phyloP scores from a whole-genome alignment of 2,113 vertebrate genomes.

The Azemiops feae region DNA sequence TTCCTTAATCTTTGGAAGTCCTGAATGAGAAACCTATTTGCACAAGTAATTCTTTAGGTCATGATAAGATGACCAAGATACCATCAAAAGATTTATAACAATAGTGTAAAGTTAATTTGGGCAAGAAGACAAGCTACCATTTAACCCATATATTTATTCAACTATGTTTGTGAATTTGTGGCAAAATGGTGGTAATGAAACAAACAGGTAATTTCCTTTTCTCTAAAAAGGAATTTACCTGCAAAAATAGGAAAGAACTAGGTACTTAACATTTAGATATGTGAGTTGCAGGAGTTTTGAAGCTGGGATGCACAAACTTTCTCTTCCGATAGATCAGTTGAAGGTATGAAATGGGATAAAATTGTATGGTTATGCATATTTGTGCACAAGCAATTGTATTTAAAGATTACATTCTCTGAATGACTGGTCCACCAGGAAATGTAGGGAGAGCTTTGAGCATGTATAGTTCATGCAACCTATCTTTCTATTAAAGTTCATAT shows the following conservation, averaged over 20 bases:
- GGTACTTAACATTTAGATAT: not conserved
- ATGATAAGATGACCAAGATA: not conserved
- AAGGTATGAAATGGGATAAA: not conserved
- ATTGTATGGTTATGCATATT: not conserved
- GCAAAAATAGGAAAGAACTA: not conserved
- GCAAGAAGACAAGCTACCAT: not conserved
- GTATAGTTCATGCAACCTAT: not conserved
- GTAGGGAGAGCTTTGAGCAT: not conserved
- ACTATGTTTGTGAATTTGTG: not conserved
- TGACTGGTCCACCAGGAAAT: not conserved
- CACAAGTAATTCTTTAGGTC: not conserved
- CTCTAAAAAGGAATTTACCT: not conserved
- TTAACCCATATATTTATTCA: not conserved
- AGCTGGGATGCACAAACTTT: not conserved
- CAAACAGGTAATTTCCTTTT: not conserved
- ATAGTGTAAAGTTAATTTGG: not conserved
- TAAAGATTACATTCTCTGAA: not conserved
- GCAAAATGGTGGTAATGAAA: not conserved
- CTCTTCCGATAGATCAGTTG: not conserved
- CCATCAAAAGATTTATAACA: not conserved
- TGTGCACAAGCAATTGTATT: not conserved
- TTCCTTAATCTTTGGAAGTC: not conserved
- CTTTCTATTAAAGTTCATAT: not conserved
- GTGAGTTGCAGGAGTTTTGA: not conserved
- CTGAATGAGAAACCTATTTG: not conserved